phyloP scores from a whole-genome alignment of 2,797 vertebrate species.

The Parotocinclus haroldoi region DNA sequence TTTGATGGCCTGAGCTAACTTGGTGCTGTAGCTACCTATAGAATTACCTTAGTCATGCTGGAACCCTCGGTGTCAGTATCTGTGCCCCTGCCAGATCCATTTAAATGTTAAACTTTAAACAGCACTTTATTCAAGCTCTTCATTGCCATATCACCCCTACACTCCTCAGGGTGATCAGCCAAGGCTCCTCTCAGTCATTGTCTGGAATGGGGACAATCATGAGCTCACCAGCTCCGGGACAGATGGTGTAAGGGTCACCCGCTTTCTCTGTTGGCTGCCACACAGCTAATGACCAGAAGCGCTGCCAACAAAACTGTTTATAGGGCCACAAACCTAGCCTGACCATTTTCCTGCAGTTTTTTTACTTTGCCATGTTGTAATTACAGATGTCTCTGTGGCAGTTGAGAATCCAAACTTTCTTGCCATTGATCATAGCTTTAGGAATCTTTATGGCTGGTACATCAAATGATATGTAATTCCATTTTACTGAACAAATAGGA shows the following conservation, averaged over 20 bases:
- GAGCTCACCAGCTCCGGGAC: slow-evolving; percentile 47
- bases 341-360: slow-evolving; percentile 19
- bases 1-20: too few species aligned
- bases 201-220: slow-evolving; percentile 41
- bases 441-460: too few species aligned
- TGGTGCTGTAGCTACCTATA: too few species aligned
- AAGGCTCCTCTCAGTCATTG: slow-evolving; percentile 38
- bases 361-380: slow-evolving; percentile 26
- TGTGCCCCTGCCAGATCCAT: too few species aligned
- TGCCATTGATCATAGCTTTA: slow-evolving; percentile 11
- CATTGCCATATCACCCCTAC: not conserved
- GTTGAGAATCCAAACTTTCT: slow-evolving; percentile 7
- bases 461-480: too few species aligned
- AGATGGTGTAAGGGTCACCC: slow-evolving; percentile 47
- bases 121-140: not conserved
- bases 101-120: too few species aligned
- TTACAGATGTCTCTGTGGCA: slow-evolving; percentile 32
- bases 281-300: slow-evolving; percentile 24
- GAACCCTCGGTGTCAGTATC: too few species aligned
- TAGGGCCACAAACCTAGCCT: slow-evolving; percentile 26
- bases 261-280: slow-evolving; percentile 14
- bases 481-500: too few species aligned
- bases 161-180: slow-evolving; percentile 28
- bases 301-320: slow-evolving; percentile 29
- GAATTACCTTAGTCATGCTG: too few species aligned